These are phyloP conservation scores for Pocillopora meandrina DNA, from an alignment of 92 coral and sea anemone species.

Conservation along the genomic window DNA sequence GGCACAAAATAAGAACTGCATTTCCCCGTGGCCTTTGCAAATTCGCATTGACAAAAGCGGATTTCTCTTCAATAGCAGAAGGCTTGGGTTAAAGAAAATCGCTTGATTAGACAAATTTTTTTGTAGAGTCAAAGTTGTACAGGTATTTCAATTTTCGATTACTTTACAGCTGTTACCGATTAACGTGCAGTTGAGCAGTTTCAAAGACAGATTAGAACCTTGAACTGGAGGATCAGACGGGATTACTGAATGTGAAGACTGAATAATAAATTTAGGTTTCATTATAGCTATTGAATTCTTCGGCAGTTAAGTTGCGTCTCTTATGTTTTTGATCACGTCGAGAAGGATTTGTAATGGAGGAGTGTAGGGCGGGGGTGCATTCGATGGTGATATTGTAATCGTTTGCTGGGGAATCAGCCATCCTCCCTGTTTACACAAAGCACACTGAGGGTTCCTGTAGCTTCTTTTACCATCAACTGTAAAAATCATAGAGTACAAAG, in stretches of 20 bases:
- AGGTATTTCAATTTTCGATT: neutral
- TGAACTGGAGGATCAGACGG: neutral
- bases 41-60: neutral
- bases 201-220: neutral
- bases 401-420: neutral
- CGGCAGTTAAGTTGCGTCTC: neutral
- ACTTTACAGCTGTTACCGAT: constrained; percentile 7
- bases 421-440: constrained; percentile 22
- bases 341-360: neutral
- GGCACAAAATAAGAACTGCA: constrained; percentile 5
- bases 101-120: neutral
- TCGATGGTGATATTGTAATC: neutral
- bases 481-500: constrained; percentile 13
- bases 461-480: too few relatives aligned
- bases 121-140: neutral
- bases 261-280: too few relatives aligned
- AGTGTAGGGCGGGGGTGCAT: neutral
- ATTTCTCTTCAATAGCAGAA: neutral
- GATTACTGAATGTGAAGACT: too few relatives aligned
- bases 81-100: neutral
- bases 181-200: neutral
- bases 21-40: neutral
- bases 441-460: constrained; percentile 39
- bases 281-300: neutral
- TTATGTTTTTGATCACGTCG: constrained; percentile 9